phyloP scores from a whole-genome alignment of 2,888 invertebrate species.

The Coronaproctus castanopsis region DNA sequence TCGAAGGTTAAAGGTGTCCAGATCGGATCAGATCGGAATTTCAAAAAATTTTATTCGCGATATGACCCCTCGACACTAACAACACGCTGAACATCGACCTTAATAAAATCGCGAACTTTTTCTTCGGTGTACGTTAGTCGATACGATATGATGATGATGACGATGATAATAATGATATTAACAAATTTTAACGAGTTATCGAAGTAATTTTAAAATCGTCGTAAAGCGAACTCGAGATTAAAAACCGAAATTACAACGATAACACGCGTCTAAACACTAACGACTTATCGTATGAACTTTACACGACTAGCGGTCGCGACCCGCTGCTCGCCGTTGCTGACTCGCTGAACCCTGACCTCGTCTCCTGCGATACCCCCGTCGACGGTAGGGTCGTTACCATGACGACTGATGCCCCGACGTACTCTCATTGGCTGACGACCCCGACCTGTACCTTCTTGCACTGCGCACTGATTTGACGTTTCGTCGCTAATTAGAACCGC shows the following conservation, averaged over 20 bases:
- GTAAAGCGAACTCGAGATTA: no score
- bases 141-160: no score
- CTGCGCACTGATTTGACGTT: constrained; percentile 15
- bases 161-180: not conserved
- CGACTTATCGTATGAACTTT: constrained; percentile 11
- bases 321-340: constrained; percentile 9
- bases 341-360: constrained; percentile 15
- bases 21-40: not conserved
- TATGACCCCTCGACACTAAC: no score
- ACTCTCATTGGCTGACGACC: constrained; percentile 22
- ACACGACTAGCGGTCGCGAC: constrained; percentile 12
- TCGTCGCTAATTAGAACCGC: constrained; percentile 10
- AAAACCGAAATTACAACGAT: no score
- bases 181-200: not conserved
- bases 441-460: constrained; percentile 22
- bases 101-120: no score
- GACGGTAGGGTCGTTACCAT: constrained; percentile 13
- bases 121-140: no score
- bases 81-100: no score
- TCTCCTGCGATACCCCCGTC: constrained; percentile 1
- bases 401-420: constrained; percentile 18
- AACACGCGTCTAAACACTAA: no score
- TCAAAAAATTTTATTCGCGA: no score
- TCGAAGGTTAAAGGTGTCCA: not conserved
- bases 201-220: not conserved